Base-by-base conservation (phyloP, 2,797 vertebrate genomes). In the Xerus rutilus region DNA sequence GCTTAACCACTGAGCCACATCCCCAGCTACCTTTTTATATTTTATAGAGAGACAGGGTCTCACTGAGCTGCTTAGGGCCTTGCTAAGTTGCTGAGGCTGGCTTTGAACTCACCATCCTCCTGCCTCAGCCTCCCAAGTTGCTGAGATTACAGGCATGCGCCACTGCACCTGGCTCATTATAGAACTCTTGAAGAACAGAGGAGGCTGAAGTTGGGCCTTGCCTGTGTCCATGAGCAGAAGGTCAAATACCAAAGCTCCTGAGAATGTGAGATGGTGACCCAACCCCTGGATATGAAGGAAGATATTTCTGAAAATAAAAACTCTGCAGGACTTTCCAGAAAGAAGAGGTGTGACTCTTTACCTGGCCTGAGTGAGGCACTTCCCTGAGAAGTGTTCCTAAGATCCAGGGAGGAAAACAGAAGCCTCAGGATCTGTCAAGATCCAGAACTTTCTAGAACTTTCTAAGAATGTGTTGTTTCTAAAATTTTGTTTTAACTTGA, bases 381-480 rank as follows among this genome's bases (percentile, higher is more conserved):
- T 86, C 6, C 77, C 43, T 78, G 13, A 64, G n/a, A 76, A 15
- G 30, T 73, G 17, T 35, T 39, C 28, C 23, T 67, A 39, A 81
- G 54, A 87, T 17, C 8, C 86, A 47, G 14, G 54, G 39, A 95
- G 70, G 82, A 74, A 72, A 28, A 45, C 0, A 49, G 11, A 93
- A 64, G 57, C 4, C 43, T 14, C 20, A 11, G 18, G 18, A 30
- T 35, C 15, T 57, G 35, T 1, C 1, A 3, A 79, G 23, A 74
- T 82, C 23, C 57, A 83, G 85, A 85, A 94, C 47, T 67, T 94
- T 52, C 43, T 84, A 87, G 39, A 92, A 94, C 12, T 86, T 87
- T 52, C 20, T 59, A 54, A 83, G 86, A 72, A 52, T 43, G 11
- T 45, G 77, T 81, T 59, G 20, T 89, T 87, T 78, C 43, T 74